Conservation (phyloP, 2,888 invertebrate species). For the Bursaphelenchus okinawaensis region DNA sequence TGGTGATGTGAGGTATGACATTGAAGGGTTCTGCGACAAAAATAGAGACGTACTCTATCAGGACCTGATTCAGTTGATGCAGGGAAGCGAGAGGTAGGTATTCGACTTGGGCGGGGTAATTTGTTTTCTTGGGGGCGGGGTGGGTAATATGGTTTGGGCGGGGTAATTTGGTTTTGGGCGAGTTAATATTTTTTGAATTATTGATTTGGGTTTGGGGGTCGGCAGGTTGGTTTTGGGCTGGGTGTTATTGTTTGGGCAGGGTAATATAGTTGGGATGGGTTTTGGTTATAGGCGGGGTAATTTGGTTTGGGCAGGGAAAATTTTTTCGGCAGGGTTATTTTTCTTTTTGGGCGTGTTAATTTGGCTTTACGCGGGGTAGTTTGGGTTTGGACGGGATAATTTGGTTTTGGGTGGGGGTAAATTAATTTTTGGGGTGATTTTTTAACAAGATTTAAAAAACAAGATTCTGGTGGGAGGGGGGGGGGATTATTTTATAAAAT, state of each 20-base stretch:
- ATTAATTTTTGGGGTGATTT: no score
- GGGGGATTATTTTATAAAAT: no score
- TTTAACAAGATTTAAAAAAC: no score
- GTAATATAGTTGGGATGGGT: not conserved
- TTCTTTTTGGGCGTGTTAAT: no score
- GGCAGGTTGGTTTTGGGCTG: not conserved
- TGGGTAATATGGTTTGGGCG: not conserved
- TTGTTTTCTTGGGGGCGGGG: no score
- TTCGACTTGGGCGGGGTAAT: not conserved
- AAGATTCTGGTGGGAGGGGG: no score
- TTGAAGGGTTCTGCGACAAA: conserved; percentile 68
- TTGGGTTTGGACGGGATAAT: no score
- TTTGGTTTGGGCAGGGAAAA: conserved; percentile 19
- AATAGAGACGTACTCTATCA: conserved; percentile 68
- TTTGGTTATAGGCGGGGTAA: not conserved
- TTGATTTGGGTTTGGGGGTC: no score
- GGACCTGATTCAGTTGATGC: conserved; percentile 69
- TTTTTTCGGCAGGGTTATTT: no score
- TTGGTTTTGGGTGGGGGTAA: no score
- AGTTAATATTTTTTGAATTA: conserved; percentile 47
- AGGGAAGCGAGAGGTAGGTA: conserved; percentile 62
- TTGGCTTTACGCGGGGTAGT: no score
- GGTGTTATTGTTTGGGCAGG: not conserved
- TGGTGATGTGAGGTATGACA: conserved; percentile 66
- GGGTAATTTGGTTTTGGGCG: not conserved